Evolutionary conservation across 23 tunicate species (phyloP), one percentile per base, ranked within the genome.

Genomic region (Halocynthia roretzi): DNA sequence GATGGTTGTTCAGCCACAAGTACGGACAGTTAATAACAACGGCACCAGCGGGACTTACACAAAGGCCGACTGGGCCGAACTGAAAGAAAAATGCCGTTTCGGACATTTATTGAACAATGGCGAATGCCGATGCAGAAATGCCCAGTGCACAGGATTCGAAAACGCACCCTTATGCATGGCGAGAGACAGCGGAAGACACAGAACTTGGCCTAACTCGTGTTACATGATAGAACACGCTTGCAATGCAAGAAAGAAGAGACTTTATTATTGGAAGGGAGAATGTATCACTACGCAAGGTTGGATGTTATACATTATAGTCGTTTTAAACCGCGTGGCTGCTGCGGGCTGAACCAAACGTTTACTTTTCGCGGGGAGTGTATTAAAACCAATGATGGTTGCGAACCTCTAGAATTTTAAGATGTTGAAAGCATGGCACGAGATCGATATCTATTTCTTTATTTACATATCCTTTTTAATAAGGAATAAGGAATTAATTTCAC

Each of bases 191-290:
- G 70, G 70, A 2, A 65, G 31, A 9, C 70, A 65, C 70, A 20
- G 70, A 48, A 48, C 22, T 0, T 65, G 22, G 22, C 70, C 70
- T 5, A 65, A 65, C 31, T 40, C 70, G 5, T 65, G 70, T 15
- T 11, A 10, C 15, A 65, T 65, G 70, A 40, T 65, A 9, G 70
- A 65, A 65, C 70, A 65, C 31, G 70, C 70, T 0, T 65, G 70
- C n/a, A 65, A 65, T 65, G 22, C 70, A 11, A 65, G 70, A 65
- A 65, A 65, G 5, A 65, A 65, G 70, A 65, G 70, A 65, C 31
- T 65, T 40, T 65, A 10, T 65, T 65, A 10, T 15, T 65, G 70
- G 70, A 15, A 65, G 0, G 70, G 70, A 11, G n/a, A 65, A 20
- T 65, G 70, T 15, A 6, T 20, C 19, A 10, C 6, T 10, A 65